Percentiles rank a stretch among this genome's conserved stretches.
Evolutionary conservation across 2,113 vertebrate genomes (phyloP).

Genomic region (Myotis yumanensis): DNA sequence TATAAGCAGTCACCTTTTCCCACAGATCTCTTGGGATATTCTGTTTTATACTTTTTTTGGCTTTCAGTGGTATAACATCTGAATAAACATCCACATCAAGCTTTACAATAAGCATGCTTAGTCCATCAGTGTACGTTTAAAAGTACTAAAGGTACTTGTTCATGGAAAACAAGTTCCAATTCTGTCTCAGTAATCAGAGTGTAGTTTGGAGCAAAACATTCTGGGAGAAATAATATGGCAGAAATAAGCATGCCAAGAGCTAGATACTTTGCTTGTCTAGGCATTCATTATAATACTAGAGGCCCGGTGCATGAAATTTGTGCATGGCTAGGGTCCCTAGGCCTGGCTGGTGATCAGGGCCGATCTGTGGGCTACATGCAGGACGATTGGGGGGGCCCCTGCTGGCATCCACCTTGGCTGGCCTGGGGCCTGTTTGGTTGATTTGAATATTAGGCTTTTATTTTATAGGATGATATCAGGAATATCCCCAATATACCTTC

Average conservation of each 20-base stretch:
- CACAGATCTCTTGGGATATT: neutral
- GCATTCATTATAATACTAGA: neutral
- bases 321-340: too few species aligned
- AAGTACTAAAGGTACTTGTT: neutral
- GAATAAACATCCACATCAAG: constrained; percentile 16
- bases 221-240: neutral
- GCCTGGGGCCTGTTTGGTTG: too few species aligned
- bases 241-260: neutral
- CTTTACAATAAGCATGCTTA: neutral
- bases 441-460: too few species aligned
- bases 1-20: neutral
- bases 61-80: constrained; percentile 12
- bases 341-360: too few species aligned
- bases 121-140: neutral
- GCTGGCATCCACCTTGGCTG: too few species aligned
- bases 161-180: neutral
- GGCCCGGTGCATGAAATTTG: too few species aligned
- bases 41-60: neutral
- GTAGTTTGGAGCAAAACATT: constrained; percentile 12
- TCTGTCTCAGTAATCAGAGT: neutral
- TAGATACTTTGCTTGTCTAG: neutral
- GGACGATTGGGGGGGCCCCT: too few species aligned
- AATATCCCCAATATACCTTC: neutral
- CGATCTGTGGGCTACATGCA: too few species aligned
- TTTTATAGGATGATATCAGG: neutral